Percentiles rank a stretch among this genome's conserved stretches.
phyloP scores from a whole-genome alignment of 2,113 vertebrate genomes.

The Phylloscopus trochilus region DNA sequence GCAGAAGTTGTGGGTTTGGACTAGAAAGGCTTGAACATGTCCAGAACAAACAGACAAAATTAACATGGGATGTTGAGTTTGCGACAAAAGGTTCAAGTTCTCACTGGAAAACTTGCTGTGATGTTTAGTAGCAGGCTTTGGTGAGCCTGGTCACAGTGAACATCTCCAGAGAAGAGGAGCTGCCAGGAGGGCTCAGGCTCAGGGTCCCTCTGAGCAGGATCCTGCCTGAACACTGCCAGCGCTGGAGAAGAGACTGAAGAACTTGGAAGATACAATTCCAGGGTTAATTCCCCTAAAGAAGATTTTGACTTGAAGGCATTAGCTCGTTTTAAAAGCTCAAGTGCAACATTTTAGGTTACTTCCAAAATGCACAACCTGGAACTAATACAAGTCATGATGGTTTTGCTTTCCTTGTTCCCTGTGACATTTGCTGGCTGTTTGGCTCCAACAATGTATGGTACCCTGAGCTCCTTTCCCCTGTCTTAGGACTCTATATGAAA shows the following conservation, averaged over 20 bases:
- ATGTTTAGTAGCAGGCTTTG: neutral
- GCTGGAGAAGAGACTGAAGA: neutral
- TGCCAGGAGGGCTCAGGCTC: neutral
- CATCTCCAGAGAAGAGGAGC: neutral
- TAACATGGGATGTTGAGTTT: neutral
- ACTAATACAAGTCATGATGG: neutral
- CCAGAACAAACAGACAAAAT: neutral
- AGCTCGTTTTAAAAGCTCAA: neutral
- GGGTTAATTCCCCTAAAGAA: neutral
- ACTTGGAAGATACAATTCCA: neutral
- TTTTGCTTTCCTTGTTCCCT: neutral
- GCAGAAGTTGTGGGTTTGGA: neutral
- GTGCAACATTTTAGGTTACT: neutral
- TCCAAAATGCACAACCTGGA: neutral
- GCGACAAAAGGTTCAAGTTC: neutral
- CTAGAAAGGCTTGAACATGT: neutral
- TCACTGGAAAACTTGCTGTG: neutral
- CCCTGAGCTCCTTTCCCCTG: neutral
- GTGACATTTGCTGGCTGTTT: neutral
- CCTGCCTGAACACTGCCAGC: neutral
- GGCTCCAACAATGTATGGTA: rapidly evolving
- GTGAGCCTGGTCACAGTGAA: neutral
- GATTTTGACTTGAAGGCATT: neutral
- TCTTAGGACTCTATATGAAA: neutral
- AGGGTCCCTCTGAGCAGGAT: neutral